Base-by-base conservation (phyloP, 2,888 invertebrate genomes). In the Hymenopus coronatus region DNA sequence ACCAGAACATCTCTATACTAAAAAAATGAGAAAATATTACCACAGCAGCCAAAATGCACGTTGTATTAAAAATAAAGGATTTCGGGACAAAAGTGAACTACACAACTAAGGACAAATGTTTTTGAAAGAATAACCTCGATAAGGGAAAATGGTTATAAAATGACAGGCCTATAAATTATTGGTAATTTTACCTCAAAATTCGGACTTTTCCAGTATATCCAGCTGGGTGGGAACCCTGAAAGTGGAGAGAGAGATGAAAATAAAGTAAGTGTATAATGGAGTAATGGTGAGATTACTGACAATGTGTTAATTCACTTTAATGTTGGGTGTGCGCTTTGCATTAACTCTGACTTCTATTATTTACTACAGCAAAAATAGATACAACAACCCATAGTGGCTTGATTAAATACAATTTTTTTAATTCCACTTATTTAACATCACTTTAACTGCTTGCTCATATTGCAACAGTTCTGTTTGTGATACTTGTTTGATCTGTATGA, bases 191-290 rank as follows among this genome's bases (percentile, higher is more conserved):
- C 54, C 54, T 54, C 54, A 85, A 85, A 85, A 54, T 54, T 85
- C 85, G 12, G 85, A 85, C 54, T 85, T 85, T 85, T 85, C 85
- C 85, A 54, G 54, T 46, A 54, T 70, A 27, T 85, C 85, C 85
- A 85, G 28, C 85, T 85, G 85, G 54, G 85, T 85, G 54, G 85
- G 85, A 54, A 85, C 85, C 85, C 85, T 85, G 85, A 85, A 85
- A 85, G 46, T 85, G 85, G 85, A 85, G 85, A 85, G 85, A 85
- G 54, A 70, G 54, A 70, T 70, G 20, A 20, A 70, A 70, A 20
- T 70, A 70, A 25, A 70, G 6, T 70, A 25, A 70, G 6, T 70
- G 25, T 70, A 3, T 70, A 54, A 54, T 54, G 54, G 54, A 20
- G 25, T 40, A 40, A 40, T 40, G 9, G 40, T 2, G 40, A 40